phyloP scores from a whole-genome alignment of 2,888 invertebrate species.

The Notodonta ziczac region DNA sequence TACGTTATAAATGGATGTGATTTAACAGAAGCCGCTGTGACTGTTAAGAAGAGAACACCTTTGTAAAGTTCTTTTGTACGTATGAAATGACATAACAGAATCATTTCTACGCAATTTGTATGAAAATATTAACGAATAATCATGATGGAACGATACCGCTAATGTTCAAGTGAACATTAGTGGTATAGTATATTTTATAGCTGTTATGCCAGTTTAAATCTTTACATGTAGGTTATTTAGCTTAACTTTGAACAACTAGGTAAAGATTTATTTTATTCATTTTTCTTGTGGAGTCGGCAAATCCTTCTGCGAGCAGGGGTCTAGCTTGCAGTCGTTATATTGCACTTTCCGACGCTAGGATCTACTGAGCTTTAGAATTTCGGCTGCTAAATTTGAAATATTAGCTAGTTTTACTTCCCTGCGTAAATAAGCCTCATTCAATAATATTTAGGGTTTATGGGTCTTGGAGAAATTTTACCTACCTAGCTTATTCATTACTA shows the following conservation, averaged over 20 bases:
- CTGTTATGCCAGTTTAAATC: not conserved
- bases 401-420: not conserved
- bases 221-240: not conserved
- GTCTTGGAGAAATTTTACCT: no score
- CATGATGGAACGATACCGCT: not conserved
- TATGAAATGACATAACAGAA: not conserved
- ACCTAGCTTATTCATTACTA: no score
- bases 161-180: no score
- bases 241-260: conserved; percentile 25
- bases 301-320: conserved; percentile 54
- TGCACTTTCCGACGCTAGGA: conserved; percentile 46
- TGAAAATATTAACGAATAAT: not conserved
- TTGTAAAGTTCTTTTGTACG: conserved; percentile 20
- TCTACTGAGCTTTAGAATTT: conserved; percentile 4
- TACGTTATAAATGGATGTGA: conserved; percentile 62
- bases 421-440: not conserved
- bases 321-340: conserved; percentile 53
- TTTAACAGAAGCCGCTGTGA: conserved; percentile 50
- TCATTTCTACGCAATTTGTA: not conserved
- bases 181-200: no score
- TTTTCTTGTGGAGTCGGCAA: conserved; percentile 55
- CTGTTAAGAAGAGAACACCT: conserved; percentile 41
- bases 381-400: not conserved
- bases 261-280: conserved; percentile 53
- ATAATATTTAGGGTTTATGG: no score